These are phyloP conservation scores for Ricordea florida DNA, from an alignment of 92 coral and sea anemone species.

Conservation along the genomic window DNA sequence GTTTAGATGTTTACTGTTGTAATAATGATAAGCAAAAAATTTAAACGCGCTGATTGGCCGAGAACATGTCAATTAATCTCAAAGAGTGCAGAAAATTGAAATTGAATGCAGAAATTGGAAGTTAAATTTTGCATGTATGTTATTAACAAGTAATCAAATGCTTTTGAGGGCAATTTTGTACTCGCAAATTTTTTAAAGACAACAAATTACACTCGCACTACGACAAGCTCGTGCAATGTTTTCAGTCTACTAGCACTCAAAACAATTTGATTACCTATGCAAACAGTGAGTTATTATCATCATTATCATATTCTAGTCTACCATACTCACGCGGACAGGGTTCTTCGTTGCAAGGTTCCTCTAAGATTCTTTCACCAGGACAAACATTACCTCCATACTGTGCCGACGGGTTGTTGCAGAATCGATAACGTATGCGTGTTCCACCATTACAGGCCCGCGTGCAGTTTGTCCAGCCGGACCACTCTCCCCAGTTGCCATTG, in stretches of 20 bases:
- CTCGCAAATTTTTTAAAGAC: too few species aligned
- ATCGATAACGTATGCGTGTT: constrained; percentile 45
- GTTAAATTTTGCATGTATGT: too few species aligned
- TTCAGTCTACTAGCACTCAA: not conserved
- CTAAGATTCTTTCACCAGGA: constrained; percentile 26
- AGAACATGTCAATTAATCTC: too few species aligned
- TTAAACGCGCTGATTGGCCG: too few species aligned
- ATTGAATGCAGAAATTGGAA: too few species aligned
- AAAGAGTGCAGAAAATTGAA: too few species aligned
- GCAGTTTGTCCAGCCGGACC: constrained; percentile 64
- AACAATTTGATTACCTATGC: not conserved
- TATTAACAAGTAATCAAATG: too few species aligned
- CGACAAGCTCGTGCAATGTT: too few species aligned
- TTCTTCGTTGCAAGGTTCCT: constrained; percentile 51
- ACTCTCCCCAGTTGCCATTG: constrained; percentile 62
- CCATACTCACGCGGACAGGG: constrained; percentile 8
- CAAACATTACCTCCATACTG: constrained; percentile 48
- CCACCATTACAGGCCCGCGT: constrained; percentile 60
- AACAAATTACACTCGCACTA: too few species aligned
- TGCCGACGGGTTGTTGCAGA: constrained; percentile 57
- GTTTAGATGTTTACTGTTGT: too few species aligned
- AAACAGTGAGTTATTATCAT: not conserved
- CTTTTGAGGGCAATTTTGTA: too few species aligned
- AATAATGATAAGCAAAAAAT: too few species aligned
- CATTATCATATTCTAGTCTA: not conserved